Conservation (phyloP, 92 coral and sea anemone species). For the Epizoanthus scotinus region DNA sequence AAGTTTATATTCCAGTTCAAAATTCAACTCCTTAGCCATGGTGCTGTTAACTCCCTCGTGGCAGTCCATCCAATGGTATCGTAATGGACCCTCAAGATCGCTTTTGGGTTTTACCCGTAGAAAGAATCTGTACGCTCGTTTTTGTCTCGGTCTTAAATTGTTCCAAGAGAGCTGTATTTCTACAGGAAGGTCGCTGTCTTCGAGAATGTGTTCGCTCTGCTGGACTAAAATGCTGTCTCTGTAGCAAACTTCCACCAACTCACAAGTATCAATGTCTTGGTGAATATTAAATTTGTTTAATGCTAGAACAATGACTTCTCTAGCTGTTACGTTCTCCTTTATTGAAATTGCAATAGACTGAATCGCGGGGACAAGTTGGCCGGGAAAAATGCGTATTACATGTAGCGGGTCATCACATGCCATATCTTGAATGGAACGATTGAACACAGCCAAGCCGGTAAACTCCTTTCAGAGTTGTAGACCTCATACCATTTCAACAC, state of each 20-base stretch:
- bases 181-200: constrained; percentile 80
- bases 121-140: constrained; percentile 82
- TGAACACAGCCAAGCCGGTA: constrained; percentile 20
- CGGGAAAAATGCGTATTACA: constrained; percentile 88
- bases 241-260: constrained; percentile 97
- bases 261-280: constrained; percentile 83
- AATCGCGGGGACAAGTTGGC: constrained; percentile 85
- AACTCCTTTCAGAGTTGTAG: constrained; percentile 23
- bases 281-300: constrained; percentile 79
- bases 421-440: constrained; percentile 34
- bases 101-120: constrained; percentile 71
- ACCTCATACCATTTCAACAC: constrained; percentile 44
- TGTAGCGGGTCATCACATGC: constrained; percentile 51
- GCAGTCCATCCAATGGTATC: constrained; percentile 97
- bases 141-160: constrained; percentile 69
- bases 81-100: constrained; percentile 64
- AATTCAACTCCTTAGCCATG: constrained; percentile 53
- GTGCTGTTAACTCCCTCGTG: constrained; percentile 82
- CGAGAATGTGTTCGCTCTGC: constrained; percentile 81
- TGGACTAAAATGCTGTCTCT: constrained; percentile 85
- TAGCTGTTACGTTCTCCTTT: constrained; percentile 76
- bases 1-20: constrained; percentile 77
- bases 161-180: constrained; percentile 87
- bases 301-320: constrained; percentile 79
- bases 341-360: constrained; percentile 89